phyloP scores from a whole-genome alignment of 2,113 vertebrate genomes.

The Grantiella picta region DNA sequence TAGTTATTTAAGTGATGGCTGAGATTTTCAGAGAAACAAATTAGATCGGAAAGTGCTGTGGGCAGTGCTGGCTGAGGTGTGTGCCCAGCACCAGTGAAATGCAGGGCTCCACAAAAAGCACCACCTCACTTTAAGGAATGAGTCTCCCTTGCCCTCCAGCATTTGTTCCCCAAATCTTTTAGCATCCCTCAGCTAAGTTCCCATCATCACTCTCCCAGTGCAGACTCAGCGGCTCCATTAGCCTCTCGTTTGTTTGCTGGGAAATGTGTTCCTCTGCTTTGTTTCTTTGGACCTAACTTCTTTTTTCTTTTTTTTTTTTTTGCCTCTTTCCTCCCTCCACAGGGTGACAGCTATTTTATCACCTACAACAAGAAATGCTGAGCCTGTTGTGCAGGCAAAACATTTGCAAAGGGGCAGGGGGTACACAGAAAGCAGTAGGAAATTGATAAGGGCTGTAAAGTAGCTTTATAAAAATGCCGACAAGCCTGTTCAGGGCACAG shows the following conservation, averaged over 20 bases:
- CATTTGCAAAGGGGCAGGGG: constrained; percentile 66
- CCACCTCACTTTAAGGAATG: not conserved
- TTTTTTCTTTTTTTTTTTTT: not conserved
- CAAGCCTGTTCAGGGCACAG: constrained; percentile 60
- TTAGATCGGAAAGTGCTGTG: not conserved
- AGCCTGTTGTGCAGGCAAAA: constrained; percentile 66
- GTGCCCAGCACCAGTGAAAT: not conserved
- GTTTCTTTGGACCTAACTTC: not conserved
- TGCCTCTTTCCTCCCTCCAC: constrained; percentile 43
- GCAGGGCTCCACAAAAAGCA: not conserved
- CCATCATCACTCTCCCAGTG: not conserved
- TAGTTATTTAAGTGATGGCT: not conserved
- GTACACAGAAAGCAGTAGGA: constrained; percentile 59
- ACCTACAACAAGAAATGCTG: constrained; percentile 60
- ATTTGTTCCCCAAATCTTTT: not conserved
- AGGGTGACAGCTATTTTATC: constrained; percentile 70
- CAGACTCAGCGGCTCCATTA: constrained; percentile 39
- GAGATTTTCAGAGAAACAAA: not conserved
- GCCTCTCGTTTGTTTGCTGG: constrained; percentile 8
- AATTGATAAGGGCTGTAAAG: constrained; percentile 67
- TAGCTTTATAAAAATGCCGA: constrained; percentile 72
- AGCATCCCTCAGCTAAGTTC: not conserved
- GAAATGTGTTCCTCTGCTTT: not conserved
- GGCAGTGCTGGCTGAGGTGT: not conserved
- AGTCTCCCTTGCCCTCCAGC: not conserved